Base-by-base conservation (phyloP, 2,113 vertebrate genomes). In the Lasiurus borealis region DNA sequence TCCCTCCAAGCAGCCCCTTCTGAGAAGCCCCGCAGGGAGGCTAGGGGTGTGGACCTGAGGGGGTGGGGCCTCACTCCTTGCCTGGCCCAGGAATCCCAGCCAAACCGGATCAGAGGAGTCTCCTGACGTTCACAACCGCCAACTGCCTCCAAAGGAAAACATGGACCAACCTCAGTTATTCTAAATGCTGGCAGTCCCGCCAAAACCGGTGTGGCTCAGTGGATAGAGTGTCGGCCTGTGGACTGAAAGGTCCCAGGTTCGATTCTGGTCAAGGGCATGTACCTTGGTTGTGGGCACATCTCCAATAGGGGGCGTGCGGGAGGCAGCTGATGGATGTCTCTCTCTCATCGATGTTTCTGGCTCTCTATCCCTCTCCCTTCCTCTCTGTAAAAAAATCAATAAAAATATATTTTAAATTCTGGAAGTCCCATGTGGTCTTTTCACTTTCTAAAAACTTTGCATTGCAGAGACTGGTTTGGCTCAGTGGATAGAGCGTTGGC, bases 11-110 rank as follows among this genome's bases (percentile, higher is more conserved):
- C 11, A 36, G 16, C 25, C 46, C 5, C 12, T 27, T 59, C 19
- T 54, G 12, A 77, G 71, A 94, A 72, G 29, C 11, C 36, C 27
- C 44, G 29, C 40, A 34, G 44, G 57, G 25, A 77, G 36, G 21
- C 6, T 2, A 66, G 15, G 19, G 27, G 19, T 3, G 12, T 31
- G 0, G 4, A 89, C 48, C 3, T 2, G 36, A 71, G 10, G 3
- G 0, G 12, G 0, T 40, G 40, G 1, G 36, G 52, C 2, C 13
- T 27, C 25, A 27, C 59, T 27, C 2, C 27, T 68, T 34, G 23
- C 1, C 8, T 9, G 6, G n/a, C 8, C 36, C 46, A 52, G 31
- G 52, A 95, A 85, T 48, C 52, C 12, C 36, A 8, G 31, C 18
- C 71, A 77, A 18, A 13, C 5, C 31, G 19, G 29, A 77, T 76